A percentile compares a stretch with the other conserved stretches of the same genome.
Conservation (phyloP, 2,113 vertebrate species). For the Gallinago undulata region DNA sequence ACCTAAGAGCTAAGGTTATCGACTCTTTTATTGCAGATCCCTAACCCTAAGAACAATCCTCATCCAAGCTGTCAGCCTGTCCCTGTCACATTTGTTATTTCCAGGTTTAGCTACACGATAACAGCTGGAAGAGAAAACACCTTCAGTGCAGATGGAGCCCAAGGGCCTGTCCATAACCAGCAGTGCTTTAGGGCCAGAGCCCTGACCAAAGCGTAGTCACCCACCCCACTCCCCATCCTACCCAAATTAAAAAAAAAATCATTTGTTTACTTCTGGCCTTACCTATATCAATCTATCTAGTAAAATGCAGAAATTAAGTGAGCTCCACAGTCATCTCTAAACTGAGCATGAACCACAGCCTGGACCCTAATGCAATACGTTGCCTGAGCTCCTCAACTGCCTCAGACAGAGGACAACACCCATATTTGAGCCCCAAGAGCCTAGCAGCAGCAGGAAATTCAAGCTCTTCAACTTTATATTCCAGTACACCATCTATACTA, state of each 20-base stretch:
- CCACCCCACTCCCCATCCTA: not conserved
- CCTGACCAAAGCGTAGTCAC: rapidly evolving
- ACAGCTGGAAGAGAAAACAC: not conserved
- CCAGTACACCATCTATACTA: not conserved
- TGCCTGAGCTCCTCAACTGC: not conserved
- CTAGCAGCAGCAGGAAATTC: not conserved
- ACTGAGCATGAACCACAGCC: not conserved
- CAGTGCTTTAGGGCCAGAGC: not conserved
- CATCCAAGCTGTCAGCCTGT: not conserved
- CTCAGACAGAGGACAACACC: not conserved
- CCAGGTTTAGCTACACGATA: not conserved
- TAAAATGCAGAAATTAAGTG: not conserved
- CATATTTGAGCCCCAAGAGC: not conserved
- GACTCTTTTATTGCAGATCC: not conserved
- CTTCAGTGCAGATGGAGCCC: not conserved
- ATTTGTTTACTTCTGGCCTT: not conserved
- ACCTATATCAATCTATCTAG: not conserved
- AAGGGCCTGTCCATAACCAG: not conserved
- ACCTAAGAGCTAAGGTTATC: not conserved
- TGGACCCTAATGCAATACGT: not conserved
- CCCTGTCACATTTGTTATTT: not conserved
- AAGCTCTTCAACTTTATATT: not conserved
- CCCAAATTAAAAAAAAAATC: not conserved
- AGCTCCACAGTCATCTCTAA: not conserved
- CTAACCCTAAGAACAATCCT: not conserved